Conservation (phyloP, 2,113 vertebrate species). For the Fregata magnificens region DNA sequence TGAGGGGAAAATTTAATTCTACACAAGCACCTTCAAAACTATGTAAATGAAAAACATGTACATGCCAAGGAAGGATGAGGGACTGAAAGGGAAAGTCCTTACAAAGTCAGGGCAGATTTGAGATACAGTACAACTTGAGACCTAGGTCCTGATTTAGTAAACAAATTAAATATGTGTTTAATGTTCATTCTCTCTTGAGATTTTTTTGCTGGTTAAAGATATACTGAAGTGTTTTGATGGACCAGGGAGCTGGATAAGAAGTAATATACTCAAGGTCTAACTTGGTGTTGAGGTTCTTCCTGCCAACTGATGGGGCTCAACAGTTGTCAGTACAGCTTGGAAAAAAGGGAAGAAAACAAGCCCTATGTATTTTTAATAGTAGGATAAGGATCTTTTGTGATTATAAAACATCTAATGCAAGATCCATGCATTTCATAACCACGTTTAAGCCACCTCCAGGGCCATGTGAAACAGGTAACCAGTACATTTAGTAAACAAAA, state of each 20-base stretch:
- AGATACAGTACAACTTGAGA: background rate
- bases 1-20: background rate
- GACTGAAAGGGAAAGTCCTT: background rate
- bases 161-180: background rate
- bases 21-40: background rate
- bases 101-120: background rate
- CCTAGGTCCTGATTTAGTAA: background rate
- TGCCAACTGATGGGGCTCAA: background rate
- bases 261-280: too few relatives aligned
- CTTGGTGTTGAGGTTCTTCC: background rate
- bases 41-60: rapidly evolving
- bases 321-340: background rate
- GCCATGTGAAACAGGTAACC: background rate
- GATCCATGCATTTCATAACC: background rate
- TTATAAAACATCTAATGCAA: background rate
- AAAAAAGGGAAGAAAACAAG: background rate
- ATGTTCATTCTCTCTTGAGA: background rate
- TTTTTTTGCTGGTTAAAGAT: background rate
- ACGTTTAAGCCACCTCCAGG: background rate
- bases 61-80: background rate
- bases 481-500: background rate
- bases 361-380: background rate
- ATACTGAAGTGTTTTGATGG: background rate
- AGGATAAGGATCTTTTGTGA: background rate
- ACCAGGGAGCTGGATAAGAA: background rate